phyloP scores from a whole-genome alignment of 1,140 invertebrate genomes.

The Euwallacea fornicatus region DNA sequence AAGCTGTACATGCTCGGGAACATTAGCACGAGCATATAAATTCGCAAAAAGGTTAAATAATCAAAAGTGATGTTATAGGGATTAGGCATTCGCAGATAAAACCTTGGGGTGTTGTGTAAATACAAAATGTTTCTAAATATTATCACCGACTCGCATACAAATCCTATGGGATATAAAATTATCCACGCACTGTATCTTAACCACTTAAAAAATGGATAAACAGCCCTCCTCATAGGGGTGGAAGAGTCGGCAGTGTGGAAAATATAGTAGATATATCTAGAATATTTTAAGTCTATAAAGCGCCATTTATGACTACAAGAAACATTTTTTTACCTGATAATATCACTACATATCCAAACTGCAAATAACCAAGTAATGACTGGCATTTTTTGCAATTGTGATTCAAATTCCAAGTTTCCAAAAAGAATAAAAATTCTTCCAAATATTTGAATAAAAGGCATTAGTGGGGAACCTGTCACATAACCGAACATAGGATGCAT shows the following conservation, averaged over 20 bases:
- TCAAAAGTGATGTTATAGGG: slow-evolving; percentile 84
- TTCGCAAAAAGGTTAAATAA: slow-evolving; percentile 75
- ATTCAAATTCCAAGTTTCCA: slow-evolving; percentile 79
- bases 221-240: slow-evolving; percentile 64
- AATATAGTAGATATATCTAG: slow-evolving; percentile 90
- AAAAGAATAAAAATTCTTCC: slow-evolving; percentile 83
- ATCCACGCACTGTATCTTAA: slow-evolving; percentile 92
- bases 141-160: slow-evolving; percentile 83
- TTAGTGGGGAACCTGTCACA: slow-evolving; percentile 70
- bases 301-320: neutral
- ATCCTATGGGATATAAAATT: slow-evolving; percentile 85
- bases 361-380: slow-evolving; percentile 85
- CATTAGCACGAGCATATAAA: slow-evolving; percentile 76
- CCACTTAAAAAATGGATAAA: slow-evolving; percentile 75
- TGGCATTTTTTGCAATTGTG: slow-evolving; percentile 82
- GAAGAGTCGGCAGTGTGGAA: slow-evolving; percentile 63
- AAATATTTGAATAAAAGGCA: slow-evolving; percentile 70
- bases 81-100: slow-evolving; percentile 80
- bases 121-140: slow-evolving; percentile 82
- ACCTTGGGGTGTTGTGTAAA: slow-evolving; percentile 82
- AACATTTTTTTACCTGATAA: slow-evolving; percentile 66
- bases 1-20: slow-evolving; percentile 74
- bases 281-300: slow-evolving; percentile 41
- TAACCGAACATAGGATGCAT: slow-evolving; percentile 88
- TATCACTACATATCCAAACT: slow-evolving; percentile 78